Base-by-base conservation (phyloP, 2,888 invertebrate genomes). In the Trachelus iudaicus region DNA sequence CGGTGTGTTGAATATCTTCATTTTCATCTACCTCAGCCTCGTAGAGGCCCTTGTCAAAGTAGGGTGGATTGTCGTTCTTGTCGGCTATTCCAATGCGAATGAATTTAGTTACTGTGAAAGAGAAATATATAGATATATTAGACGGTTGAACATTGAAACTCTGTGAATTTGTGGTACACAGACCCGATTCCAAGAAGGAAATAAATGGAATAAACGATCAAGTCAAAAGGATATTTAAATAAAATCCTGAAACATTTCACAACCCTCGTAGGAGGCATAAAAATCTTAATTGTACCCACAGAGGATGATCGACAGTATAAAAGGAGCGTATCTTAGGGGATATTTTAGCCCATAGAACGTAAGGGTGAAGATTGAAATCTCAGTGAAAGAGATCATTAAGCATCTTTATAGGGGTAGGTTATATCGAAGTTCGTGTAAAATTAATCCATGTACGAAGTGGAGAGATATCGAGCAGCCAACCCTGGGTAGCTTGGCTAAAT, bases 21-120 rank as follows among this genome's bases (percentile, higher is more conserved):
- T 98, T 98, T 92, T 98, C 98, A 93, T 98, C 98, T 90, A 98
- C 98, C 93, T 98, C 98, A 89, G 98, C 98, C 93, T 98, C 97
- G 93, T 98, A 98, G 88, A 98, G 94, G 89, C 96, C 96, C 93
- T 98, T 98, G 94, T 98, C 98, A 94, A 99, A 99, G 93, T 97
- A 97, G 83, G 99, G 99, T 82, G 98, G 98, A 93, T 99, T 99
- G 94, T 99, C 99, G 95, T 99, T 99, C 94, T 98, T 98, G 94
- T 99, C 99, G 87, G 98, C 98, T 91, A 99, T 98, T 89, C 97
- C 98, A 93, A 99, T 98, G 87, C 98, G 98, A 93, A 98, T 98
- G 94, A 98, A 98, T 94, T 98, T 98, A 86, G 98, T 98, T 93
- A 98, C 98, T 98, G 94, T n/a, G 95, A 95, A 87, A 89, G 86